phyloP scores from a whole-genome alignment of 2,888 invertebrate species.

The Minunthozetes semirufus region DNA sequence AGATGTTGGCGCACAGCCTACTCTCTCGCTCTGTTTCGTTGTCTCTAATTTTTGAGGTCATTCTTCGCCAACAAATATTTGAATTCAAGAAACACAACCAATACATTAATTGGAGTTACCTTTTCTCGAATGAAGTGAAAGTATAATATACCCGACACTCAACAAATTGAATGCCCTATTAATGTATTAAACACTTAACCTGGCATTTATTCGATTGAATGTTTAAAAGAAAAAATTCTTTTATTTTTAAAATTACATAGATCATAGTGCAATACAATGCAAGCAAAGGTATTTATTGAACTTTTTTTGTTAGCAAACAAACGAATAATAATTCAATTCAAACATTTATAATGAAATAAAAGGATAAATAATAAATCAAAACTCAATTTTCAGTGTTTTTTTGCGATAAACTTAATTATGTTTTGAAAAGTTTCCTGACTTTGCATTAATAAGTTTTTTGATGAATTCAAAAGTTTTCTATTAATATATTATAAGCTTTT shows the following conservation, averaged over 20 bases:
- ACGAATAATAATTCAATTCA: background rate
- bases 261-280: background rate
- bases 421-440: conserved; percentile 18
- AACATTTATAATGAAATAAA: background rate
- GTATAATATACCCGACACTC: background rate
- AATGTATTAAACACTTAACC: background rate
- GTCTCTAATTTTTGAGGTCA: conserved; percentile 18
- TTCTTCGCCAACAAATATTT: conserved; percentile 24
- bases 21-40: background rate
- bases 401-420: background rate
- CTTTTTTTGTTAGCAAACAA: background rate
- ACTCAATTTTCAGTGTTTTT: no score
- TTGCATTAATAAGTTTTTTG: conserved; percentile 17
- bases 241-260: background rate
- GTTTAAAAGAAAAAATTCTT: background rate
- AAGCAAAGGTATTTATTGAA: background rate
- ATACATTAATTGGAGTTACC: background rate
- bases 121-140: conserved; percentile 4
- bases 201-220: background rate
- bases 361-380: no score
- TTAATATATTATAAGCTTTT: background rate
- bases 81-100: background rate
- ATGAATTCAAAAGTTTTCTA: background rate
- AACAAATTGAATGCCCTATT: background rate
- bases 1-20: background rate